phyloP scores from a whole-genome alignment of 2,113 vertebrate species.

The Xiphorhynchus elegans region DNA sequence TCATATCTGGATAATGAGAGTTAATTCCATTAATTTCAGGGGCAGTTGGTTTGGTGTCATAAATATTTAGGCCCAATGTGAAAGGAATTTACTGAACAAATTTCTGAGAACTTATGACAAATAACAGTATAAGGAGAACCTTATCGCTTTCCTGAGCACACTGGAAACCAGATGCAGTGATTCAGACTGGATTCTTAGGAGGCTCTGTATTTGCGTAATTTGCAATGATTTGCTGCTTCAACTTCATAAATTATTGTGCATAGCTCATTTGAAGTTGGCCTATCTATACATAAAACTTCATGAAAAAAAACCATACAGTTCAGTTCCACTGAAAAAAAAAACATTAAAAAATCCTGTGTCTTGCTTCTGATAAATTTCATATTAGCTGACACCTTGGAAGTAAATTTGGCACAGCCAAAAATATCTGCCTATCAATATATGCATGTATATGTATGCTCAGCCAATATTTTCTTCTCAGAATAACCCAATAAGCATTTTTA shows the following conservation, averaged over 20 bases:
- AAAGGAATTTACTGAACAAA: neutral
- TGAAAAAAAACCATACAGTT: neutral
- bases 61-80: neutral
- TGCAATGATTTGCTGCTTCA: neutral
- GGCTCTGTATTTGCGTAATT: neutral
- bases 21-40: neutral
- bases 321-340: neutral
- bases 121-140: neutral
- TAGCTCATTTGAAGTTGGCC: neutral
- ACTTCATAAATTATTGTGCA: neutral
- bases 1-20: neutral
- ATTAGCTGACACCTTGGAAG: neutral
- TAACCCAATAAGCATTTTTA: constrained; percentile 3
- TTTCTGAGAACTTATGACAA: neutral
- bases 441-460: neutral
- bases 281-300: neutral
- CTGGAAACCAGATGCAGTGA: neutral
- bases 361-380: neutral
- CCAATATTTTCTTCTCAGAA: neutral
- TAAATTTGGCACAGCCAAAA: neutral
- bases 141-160: neutral
- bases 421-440: neutral
- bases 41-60: neutral
- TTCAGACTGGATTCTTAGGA: neutral
- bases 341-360: neutral